phyloP scores from a whole-genome alignment of 2,797 vertebrate species.

The Dipus sagitta region DNA sequence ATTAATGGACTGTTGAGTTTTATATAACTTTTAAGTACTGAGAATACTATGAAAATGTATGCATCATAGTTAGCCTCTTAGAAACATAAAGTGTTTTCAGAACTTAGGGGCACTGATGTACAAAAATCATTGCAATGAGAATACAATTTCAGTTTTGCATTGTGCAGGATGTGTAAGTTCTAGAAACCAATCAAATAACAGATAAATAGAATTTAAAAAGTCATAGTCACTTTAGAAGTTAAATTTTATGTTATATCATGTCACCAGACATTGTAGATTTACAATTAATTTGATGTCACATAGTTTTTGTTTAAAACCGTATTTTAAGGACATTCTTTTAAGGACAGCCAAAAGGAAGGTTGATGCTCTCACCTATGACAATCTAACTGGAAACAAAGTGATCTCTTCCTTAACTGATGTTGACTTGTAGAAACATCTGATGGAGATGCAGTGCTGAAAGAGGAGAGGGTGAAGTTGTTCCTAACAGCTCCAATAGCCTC shows the following conservation, averaged over 20 bases:
- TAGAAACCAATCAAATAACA: accelerated
- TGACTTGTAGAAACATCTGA: background rate
- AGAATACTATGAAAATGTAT: background rate
- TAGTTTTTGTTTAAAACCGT: background rate
- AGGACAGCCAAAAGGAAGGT: background rate
- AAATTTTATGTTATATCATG: background rate
- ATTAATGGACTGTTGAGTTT: background rate
- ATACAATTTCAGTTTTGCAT: background rate
- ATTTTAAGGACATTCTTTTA: background rate
- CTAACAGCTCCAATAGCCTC: background rate
- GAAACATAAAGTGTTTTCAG: background rate
- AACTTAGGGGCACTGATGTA: accelerated
- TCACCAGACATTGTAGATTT: background rate
- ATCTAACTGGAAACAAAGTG: slow-evolving; percentile 8
- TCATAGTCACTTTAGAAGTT: background rate
- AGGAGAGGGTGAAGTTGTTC: background rate
- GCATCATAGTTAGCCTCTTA: background rate
- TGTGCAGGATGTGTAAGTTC: background rate
- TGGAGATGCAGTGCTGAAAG: background rate
- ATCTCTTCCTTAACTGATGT: background rate
- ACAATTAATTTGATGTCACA: background rate
- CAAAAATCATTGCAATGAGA: accelerated
- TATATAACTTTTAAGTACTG: background rate
- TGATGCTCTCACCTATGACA: background rate
- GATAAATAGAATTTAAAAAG: background rate